A percentile compares a stretch with the other conserved stretches of the same genome.
phyloP scores from a whole-genome alignment of 1,140 invertebrate species.

The Ganaspis sp. region DNA sequence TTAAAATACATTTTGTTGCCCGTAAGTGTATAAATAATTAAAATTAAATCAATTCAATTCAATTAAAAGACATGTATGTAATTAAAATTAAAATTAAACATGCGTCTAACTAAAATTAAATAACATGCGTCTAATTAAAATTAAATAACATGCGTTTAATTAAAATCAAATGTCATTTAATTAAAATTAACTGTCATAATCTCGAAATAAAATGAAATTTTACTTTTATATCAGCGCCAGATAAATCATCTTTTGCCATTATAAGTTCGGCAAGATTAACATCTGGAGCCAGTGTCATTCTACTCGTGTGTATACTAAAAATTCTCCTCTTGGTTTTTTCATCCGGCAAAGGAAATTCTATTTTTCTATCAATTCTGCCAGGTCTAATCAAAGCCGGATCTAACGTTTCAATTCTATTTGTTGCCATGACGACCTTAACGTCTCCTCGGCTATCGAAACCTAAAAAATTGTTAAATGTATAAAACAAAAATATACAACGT shows the following conservation, averaged over 20 bases:
- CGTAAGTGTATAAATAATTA: no score
- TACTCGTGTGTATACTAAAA: slow-evolving; percentile 98
- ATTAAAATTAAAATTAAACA: no score
- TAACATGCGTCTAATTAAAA: no score
- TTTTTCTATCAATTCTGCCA: slow-evolving; percentile 99
- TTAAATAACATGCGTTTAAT: no score
- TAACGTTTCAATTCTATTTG: slow-evolving; percentile 99
- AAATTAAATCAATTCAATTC: no score
- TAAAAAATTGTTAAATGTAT: slow-evolving; percentile 46
- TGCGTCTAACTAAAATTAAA: no score
- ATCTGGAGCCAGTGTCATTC: slow-evolving; percentile 98
- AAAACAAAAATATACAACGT: no score
- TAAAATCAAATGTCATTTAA: no score
- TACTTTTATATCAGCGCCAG: slow-evolving; percentile 94
- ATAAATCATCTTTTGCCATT: slow-evolving; percentile 99
- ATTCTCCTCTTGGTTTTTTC: slow-evolving; percentile 99
- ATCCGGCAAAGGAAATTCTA: slow-evolving; percentile 99
- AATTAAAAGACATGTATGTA: no score
- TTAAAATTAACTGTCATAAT: no score
- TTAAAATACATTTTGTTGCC: no score
- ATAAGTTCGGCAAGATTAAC: slow-evolving; percentile 99
- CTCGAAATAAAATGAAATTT: slow-evolving; percentile 36
- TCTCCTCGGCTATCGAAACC: slow-evolving; percentile 88
- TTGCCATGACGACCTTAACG: slow-evolving; percentile 97
- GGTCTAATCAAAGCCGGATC: slow-evolving; percentile 99